These are phyloP conservation scores for Pseudochirops cupreus DNA, from an alignment of 2,797 vertebrate genomes.

Conservation along the genomic window DNA sequence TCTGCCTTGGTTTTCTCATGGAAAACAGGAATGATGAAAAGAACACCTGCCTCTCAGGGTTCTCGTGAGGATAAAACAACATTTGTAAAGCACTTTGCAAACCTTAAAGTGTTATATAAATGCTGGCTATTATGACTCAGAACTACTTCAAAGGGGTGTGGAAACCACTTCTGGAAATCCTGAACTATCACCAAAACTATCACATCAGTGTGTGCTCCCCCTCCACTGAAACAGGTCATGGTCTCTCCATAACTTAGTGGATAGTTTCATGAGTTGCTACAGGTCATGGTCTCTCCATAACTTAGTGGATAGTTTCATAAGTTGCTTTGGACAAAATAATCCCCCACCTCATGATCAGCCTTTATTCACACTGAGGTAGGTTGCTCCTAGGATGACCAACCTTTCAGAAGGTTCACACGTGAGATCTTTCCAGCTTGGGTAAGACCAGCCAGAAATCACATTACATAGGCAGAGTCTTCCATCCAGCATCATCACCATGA, in stretches of 20 bases:
- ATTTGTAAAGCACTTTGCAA: neutral
- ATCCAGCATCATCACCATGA: neutral
- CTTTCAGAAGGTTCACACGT: neutral
- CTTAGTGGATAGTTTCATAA: neutral
- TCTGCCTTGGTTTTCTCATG: neutral
- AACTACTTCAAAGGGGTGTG: neutral
- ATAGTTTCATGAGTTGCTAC: neutral
- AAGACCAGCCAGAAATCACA: neutral
- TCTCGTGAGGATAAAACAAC: neutral
- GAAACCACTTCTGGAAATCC: neutral
- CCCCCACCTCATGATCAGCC: neutral
- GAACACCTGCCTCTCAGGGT: neutral
- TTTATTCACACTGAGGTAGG: neutral
- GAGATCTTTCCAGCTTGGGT: neutral
- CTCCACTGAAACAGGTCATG: neutral
- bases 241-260: neutral
- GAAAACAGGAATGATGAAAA: neutral
- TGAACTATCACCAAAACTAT: neutral
- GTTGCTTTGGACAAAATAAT: neutral
- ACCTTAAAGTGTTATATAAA: neutral
- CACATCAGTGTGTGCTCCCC: neutral
- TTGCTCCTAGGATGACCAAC: neutral
- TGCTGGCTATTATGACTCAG: neutral
- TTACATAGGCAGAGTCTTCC: neutral
- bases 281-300: neutral